Evolutionary conservation across 2,888 invertebrate genomes (phyloP).

Genomic region (Troilus luridus): DNA sequence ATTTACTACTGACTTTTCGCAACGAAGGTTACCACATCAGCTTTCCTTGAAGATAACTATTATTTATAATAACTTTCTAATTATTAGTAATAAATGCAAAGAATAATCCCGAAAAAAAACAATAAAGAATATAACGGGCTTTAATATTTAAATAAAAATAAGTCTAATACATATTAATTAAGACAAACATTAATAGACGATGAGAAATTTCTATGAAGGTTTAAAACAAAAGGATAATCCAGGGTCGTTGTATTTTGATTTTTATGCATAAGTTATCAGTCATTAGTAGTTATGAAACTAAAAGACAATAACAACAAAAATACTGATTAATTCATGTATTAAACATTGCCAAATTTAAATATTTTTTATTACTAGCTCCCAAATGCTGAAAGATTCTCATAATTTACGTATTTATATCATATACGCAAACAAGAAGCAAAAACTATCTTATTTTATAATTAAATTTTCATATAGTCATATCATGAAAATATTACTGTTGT

Average conservation of each 20-base stretch:
- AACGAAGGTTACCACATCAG: too few species aligned
- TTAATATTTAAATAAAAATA: too few species aligned
- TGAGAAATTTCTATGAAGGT: neutral
- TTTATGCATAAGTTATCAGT: neutral
- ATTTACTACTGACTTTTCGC: too few species aligned
- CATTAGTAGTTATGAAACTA: neutral
- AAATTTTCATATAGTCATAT: too few species aligned
- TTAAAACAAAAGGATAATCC: neutral
- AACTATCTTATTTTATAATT: too few species aligned
- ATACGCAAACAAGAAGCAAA: too few species aligned
- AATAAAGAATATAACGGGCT: neutral
- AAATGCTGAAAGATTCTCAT: too few species aligned
- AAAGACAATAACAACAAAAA: neutral
- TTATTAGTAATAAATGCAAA: neutral
- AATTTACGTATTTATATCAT: too few species aligned
- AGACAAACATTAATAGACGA: neutral
- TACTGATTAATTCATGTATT: neutral
- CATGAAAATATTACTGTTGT: too few species aligned
- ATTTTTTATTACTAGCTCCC: too few species aligned
- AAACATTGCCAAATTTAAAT: too few species aligned
- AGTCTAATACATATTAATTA: neutral
- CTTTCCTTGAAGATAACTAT: neutral
- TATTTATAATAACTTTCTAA: neutral
- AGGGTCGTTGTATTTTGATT: constrained; percentile 8
- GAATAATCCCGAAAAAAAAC: neutral